These are phyloP conservation scores for Monomorium pharaonis DNA, from an alignment of 1,140 invertebrate genomes.

Conservation along the genomic window DNA sequence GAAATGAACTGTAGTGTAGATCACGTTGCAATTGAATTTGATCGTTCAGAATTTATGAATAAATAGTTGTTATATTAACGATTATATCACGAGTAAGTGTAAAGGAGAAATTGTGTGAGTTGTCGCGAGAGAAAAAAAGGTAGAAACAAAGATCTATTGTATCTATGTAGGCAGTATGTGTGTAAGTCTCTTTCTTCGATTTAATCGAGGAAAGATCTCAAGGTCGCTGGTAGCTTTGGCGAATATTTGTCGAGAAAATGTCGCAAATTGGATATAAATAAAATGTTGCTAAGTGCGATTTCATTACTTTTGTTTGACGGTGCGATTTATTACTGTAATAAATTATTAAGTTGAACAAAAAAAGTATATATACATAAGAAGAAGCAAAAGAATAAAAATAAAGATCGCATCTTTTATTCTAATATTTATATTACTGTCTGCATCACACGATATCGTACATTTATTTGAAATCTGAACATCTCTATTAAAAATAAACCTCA, in stretches of 20 bases:
- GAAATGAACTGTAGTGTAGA: constrained; percentile 79
- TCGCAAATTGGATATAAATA: not conserved
- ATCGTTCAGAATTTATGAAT: constrained; percentile 86
- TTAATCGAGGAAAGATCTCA: constrained; percentile 25
- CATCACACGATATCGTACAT: constrained; percentile 53
- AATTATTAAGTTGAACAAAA: constrained; percentile 33
- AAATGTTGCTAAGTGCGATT: not conserved
- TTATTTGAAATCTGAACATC: constrained; percentile 74
- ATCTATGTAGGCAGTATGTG: constrained; percentile 30
- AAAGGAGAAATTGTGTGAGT: constrained; percentile 59
- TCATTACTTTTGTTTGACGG: not conserved
- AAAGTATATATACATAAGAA: constrained; percentile 11
- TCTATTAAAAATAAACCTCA: constrained; percentile 77
- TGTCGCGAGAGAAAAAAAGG: constrained; percentile 51
- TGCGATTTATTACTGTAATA: constrained; percentile 21
- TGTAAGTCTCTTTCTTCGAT: constrained; percentile 8
- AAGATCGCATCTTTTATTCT: constrained; percentile 36
- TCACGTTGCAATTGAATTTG: constrained; percentile 85
- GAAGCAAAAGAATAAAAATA: not conserved
- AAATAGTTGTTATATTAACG: constrained; percentile 84
- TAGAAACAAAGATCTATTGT: constrained; percentile 27
- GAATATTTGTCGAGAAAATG: not conserved
- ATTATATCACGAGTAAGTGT: constrained; percentile 80
- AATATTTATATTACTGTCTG: constrained; percentile 56
- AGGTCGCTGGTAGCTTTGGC: not conserved